Base-by-base conservation (phyloP, 1,140 invertebrate species). In the Drosophila lacteicornis region DNA sequence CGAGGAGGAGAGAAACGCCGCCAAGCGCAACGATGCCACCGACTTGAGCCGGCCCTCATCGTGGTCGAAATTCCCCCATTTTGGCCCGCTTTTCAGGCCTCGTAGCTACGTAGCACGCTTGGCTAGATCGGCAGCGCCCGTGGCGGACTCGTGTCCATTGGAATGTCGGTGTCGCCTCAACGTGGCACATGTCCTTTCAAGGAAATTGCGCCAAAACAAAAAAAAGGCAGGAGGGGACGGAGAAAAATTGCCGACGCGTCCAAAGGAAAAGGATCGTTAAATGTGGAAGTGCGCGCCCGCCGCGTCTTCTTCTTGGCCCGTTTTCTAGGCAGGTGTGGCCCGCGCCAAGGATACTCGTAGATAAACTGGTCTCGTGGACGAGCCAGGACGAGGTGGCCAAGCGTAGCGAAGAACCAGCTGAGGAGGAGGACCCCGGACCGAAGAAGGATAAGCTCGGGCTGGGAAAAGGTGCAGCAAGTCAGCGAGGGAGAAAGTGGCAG, bases 271-370 rank as follows among this genome's bases (percentile, higher is more conserved):
- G 66, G 76, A 80, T 88, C 83, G 84, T 83, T 88, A 80, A 86
- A 86, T 80, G 71, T 79, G 62, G 59, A 82, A 78, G 66, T 55
- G 65, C 74, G 78, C 87, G 79, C 67, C 81, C 70, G 84, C 74
- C 60, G 58, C 66, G 79, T 90, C 80, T 88, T 79, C 77, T 79
- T 85, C 63, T 80, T 76, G 19, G 27, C 19, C 46, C 68, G 63
- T 88, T 84, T 78, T 82, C 84, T 88, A 87, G 84, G 85, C 84
- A 87, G 84, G 84, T 87, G 84, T 85, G 82, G 59, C 61, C 61
- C 82, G 70, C 27, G 79, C 49, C 77, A 59, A 73, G 58, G 70
- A 73, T 73, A 56, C 47, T 56, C 36, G 40, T 71, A 79, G 76
- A 90, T 65, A 84, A 87, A 84, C 84, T 80, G 85, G 68, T 83